A percentile compares a stretch with the other conserved stretches of the same genome.
Conservation (phyloP, 2,888 invertebrate genomes). For the Brenthis daphne region DNA sequence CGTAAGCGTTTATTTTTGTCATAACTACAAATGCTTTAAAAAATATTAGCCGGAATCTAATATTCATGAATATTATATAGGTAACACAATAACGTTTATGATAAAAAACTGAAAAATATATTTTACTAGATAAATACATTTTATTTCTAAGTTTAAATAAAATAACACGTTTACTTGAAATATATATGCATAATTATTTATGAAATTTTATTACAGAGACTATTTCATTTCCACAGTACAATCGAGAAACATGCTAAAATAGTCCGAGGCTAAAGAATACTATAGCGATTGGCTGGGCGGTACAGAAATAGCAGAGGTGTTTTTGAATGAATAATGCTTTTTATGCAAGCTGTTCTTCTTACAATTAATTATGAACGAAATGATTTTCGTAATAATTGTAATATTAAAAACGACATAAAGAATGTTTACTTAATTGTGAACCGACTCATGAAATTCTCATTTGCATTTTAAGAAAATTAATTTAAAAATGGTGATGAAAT, state of each 20-base stretch:
- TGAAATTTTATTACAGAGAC: conserved; percentile 14
- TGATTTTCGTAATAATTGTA: background rate
- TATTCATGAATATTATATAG: too few relatives aligned
- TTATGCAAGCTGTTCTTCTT: conserved; percentile 31
- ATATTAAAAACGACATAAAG: background rate
- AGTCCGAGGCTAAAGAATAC: conserved; percentile 61
- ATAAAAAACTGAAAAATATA: too few relatives aligned
- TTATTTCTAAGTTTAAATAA: too few relatives aligned
- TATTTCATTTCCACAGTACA: conserved; percentile 47
- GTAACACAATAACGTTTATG: too few relatives aligned
- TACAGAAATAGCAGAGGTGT: conserved; percentile 57
- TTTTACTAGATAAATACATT: too few relatives aligned
- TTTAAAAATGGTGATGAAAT: too few relatives aligned
- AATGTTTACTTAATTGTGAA: too few relatives aligned
- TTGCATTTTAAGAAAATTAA: too few relatives aligned
- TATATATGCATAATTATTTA: conserved; percentile 3
- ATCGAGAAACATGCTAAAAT: conserved; percentile 60
- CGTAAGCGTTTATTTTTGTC: too few relatives aligned
- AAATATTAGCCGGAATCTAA: too few relatives aligned
- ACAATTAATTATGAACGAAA: background rate
- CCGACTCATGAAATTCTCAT: too few relatives aligned
- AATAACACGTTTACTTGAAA: background rate
- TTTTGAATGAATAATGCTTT: conserved; percentile 48
- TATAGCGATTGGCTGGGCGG: conserved; percentile 62
- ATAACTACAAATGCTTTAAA: too few relatives aligned